Evolutionary conservation across 2,888 invertebrate species (phyloP).

Genomic region (Yponomeuta sedellus): DNA sequence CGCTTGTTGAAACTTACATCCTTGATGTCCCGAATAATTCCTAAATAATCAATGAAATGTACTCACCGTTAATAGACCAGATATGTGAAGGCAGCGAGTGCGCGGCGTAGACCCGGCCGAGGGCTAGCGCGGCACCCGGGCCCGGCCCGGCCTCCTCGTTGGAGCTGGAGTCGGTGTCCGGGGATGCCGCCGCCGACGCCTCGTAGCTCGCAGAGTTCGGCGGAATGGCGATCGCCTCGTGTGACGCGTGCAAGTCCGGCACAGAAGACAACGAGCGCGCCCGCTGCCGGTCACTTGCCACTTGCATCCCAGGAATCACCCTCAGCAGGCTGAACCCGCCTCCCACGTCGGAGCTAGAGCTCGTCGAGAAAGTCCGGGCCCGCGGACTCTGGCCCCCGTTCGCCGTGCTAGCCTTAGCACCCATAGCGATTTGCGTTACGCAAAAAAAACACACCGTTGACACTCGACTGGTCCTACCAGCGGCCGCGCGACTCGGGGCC

Average conservation of each 20-base stretch:
- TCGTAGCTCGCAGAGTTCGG: constrained; percentile 80
- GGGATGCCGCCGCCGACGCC: constrained; percentile 79
- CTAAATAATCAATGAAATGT: neutral
- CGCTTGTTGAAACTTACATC: no score
- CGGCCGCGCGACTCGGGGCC: neutral
- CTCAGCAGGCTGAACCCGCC: constrained; percentile 82
- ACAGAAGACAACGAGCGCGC: constrained; percentile 90
- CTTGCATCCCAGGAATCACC: constrained; percentile 83
- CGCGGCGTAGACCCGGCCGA: constrained; percentile 89
- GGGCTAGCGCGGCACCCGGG: constrained; percentile 71
- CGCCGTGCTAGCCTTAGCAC: constrained; percentile 90
- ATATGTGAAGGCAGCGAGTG: constrained; percentile 94
- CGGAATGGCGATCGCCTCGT: constrained; percentile 79
- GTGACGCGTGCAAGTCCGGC: constrained; percentile 81
- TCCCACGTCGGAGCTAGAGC: constrained; percentile 80
- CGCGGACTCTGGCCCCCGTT: constrained; percentile 85
- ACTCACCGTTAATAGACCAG: constrained; percentile 93
- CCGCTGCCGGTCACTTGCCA: constrained; percentile 86
- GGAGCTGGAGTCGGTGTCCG: constrained; percentile 81
- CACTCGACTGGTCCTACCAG: constrained; percentile 39
- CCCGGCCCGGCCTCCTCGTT: constrained; percentile 78
- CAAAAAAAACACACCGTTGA: constrained; percentile 55
- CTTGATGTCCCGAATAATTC: no score
- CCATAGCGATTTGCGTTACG: constrained; percentile 80
- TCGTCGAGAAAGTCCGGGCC: constrained; percentile 85